Conservation (phyloP, 1,140 invertebrate species). For the Orius insidiosus region DNA sequence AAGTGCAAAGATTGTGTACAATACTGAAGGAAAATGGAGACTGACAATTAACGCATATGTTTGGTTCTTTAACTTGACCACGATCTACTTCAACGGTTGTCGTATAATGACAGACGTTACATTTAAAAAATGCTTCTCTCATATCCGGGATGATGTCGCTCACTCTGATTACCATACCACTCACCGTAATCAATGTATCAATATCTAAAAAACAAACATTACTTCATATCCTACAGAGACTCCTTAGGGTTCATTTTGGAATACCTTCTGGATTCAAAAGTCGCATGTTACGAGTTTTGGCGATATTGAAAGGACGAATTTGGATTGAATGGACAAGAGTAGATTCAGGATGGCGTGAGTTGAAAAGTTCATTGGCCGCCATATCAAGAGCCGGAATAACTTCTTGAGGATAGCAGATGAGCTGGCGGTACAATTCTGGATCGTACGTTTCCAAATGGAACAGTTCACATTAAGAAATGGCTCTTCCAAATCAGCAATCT, state of each 20-base stretch:
- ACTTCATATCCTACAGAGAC: neutral
- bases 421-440: constrained; percentile 69
- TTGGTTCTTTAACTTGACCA: constrained; percentile 87
- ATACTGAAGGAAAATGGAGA: constrained; percentile 87
- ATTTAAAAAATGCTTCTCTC: constrained; percentile 91
- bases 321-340: constrained; percentile 87
- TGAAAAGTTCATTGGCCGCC: constrained; percentile 94
- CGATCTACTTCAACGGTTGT: constrained; percentile 76
- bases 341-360: constrained; percentile 75
- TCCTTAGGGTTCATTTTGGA: neutral
- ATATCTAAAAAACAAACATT: constrained; percentile 52
- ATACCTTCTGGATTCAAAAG: constrained; percentile 85
- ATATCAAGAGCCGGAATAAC: constrained; percentile 94
- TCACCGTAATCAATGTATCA: constrained; percentile 91
- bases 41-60: constrained; percentile 81
- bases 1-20: constrained; percentile 90
- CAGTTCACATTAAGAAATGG: constrained; percentile 93
- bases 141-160: constrained; percentile 96
- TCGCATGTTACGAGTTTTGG: constrained; percentile 88
- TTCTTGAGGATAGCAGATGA: constrained; percentile 94
- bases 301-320: constrained; percentile 90
- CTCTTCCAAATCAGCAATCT: constrained; percentile 78
- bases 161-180: constrained; percentile 91
- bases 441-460: constrained; percentile 80
- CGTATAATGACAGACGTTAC: constrained; percentile 73